These are phyloP conservation scores for Magallana angulata DNA, from an alignment of 1,140 invertebrate genomes.

Conservation along the genomic window DNA sequence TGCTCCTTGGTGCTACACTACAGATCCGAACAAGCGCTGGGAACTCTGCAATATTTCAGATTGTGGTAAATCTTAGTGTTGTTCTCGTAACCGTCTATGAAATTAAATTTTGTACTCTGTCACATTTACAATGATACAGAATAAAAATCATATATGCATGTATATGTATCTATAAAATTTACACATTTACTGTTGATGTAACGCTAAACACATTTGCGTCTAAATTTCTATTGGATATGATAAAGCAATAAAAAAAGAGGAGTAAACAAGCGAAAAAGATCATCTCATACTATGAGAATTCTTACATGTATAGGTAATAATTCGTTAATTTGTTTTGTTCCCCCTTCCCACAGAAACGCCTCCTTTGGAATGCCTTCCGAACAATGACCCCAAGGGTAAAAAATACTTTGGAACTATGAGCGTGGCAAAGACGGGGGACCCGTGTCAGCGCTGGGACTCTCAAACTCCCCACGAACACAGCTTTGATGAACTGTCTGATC, in stretches of 20 bases:
- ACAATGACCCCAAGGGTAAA: background rate
- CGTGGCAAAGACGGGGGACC: conserved; percentile 37
- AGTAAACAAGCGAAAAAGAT: too few relatives aligned
- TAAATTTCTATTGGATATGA: too few relatives aligned
- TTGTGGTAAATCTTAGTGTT: conserved; percentile 27
- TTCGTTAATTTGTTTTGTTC: background rate
- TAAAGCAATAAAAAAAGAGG: too few relatives aligned
- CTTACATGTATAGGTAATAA: too few relatives aligned
- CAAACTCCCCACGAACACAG: conserved; percentile 45
- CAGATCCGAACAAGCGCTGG: background rate
- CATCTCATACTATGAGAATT: too few relatives aligned
- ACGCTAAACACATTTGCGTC: too few relatives aligned
- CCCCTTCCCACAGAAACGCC: background rate
- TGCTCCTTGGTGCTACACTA: conserved; percentile 49
- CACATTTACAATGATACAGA: too few relatives aligned
- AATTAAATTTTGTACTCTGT: too few relatives aligned
- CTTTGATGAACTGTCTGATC: background rate
- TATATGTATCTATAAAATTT: too few relatives aligned
- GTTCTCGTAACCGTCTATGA: background rate
- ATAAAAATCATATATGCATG: too few relatives aligned
- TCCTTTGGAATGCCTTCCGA: background rate
- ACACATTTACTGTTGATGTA: too few relatives aligned
- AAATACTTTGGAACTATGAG: conserved; percentile 11
- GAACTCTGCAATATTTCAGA: conserved; percentile 37
- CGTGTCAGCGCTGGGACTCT: conserved; percentile 49